Conservation (phyloP, 2,888 invertebrate species). For the Mantis religiosa region DNA sequence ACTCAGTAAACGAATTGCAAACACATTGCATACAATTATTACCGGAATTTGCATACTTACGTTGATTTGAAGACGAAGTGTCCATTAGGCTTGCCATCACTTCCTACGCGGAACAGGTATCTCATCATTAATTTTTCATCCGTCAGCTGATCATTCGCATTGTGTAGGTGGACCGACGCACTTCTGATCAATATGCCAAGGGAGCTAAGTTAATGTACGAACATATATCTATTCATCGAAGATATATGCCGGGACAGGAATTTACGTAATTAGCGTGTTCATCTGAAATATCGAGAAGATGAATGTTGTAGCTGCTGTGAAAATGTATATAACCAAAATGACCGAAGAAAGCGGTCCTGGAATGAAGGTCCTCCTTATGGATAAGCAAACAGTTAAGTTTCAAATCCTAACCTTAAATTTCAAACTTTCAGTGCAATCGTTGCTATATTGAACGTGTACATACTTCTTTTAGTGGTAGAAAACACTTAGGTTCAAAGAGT, state of each 20-base stretch:
- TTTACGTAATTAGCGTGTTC: background rate
- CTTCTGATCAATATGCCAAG: background rate
- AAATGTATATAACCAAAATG: constrained; percentile 95
- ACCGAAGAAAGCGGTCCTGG: constrained; percentile 96
- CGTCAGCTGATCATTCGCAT: background rate
- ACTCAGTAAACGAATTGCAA: background rate
- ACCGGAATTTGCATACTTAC: background rate
- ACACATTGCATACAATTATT: background rate
- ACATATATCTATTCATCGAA: no score
- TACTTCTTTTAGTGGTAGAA: no score
- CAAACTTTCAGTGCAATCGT: no score
- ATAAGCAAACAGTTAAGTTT: constrained; percentile 83
- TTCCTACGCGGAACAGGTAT: background rate
- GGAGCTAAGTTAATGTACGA: background rate
- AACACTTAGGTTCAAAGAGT: no score
- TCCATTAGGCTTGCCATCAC: background rate
- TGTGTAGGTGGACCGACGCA: background rate
- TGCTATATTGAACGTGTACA: no score
- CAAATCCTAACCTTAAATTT: background rate
- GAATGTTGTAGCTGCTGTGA: constrained; percentile 90
- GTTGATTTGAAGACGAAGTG: background rate
- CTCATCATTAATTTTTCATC: background rate
- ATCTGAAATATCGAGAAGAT: constrained; percentile 51
- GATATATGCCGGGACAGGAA: background rate
- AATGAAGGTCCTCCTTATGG: constrained; percentile 98